phyloP scores from a whole-genome alignment of 2,797 vertebrate genomes.

The Kryptolebias ocellatus region DNA sequence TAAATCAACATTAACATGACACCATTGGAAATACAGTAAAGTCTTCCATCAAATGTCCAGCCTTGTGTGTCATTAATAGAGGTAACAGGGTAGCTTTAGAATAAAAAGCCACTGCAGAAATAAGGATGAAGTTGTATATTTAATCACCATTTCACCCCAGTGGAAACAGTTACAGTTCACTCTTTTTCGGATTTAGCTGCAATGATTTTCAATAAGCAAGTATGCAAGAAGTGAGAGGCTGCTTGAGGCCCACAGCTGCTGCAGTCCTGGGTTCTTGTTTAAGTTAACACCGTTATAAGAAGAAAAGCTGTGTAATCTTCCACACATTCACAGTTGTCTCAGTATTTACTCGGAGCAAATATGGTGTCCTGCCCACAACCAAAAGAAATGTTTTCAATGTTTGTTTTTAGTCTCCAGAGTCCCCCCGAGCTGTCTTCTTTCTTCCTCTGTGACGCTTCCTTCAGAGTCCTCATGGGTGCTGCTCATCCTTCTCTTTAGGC shows the following conservation, averaged over 20 bases:
- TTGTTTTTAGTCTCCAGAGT: constrained; percentile 52
- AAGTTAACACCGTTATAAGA: constrained; percentile 51
- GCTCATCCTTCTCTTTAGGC: constrained; percentile 44
- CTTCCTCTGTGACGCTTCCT: constrained; percentile 20
- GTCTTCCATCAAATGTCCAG: no score
- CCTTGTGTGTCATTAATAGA: no score
- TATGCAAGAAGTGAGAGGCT: constrained; percentile 45
- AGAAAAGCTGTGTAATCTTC: constrained; percentile 35
- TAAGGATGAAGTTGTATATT: constrained; percentile 11
- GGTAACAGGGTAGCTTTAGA: constrained; percentile 13
- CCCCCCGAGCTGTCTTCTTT: constrained; percentile 48
- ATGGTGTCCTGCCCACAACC: constrained; percentile 46
- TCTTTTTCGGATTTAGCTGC: constrained; percentile 23
- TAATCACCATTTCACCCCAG: constrained; percentile 35
- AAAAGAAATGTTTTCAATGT: constrained; percentile 28
- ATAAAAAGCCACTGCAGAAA: constrained; percentile 10
- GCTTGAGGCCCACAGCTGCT: constrained; percentile 36
- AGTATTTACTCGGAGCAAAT: constrained; percentile 58
- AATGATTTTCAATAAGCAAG: constrained; percentile 26
- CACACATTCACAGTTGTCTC: constrained; percentile 35
- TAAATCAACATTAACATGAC: no score
- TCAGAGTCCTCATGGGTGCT: constrained; percentile 37
- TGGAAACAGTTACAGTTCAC: constrained; percentile 11
- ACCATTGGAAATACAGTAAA: neutral
- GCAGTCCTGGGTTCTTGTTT: constrained; percentile 36